phyloP scores from a whole-genome alignment of 2,888 invertebrate genomes.

The Taphrorychus bicolor region DNA sequence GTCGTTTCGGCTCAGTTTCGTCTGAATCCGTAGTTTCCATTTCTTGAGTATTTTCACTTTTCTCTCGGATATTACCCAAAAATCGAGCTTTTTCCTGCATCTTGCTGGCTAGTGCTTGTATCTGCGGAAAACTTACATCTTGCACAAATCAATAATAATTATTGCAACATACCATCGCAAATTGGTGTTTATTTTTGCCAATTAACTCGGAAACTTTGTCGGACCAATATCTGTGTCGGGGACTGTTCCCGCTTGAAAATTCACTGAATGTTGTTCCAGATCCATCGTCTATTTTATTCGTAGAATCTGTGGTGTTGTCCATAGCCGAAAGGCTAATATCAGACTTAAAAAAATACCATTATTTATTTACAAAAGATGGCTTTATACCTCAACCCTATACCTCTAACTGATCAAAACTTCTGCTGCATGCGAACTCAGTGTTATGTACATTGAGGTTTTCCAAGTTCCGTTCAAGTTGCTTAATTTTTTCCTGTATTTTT shows the following conservation, averaged over 20 bases:
- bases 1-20: slow-evolving; percentile 42
- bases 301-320: slow-evolving; percentile 39
- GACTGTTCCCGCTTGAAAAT: slow-evolving; percentile 40
- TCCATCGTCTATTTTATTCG: slow-evolving; percentile 38
- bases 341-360: slow-evolving; percentile 42
- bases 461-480: slow-evolving; percentile 52
- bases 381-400: slow-evolving; percentile 18
- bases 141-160: background rate
- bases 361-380: background rate
- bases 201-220: slow-evolving; percentile 43
- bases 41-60: slow-evolving; percentile 36
- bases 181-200: slow-evolving; percentile 40
- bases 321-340: slow-evolving; percentile 43
- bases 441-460: slow-evolving; percentile 47
- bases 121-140: slow-evolving; percentile 35
- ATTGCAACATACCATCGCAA: slow-evolving; percentile 43
- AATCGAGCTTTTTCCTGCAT: slow-evolving; percentile 46
- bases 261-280: slow-evolving; percentile 39
- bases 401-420: slow-evolving; percentile 33
- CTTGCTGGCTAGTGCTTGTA: slow-evolving; percentile 44
- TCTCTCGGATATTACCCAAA: slow-evolving; percentile 42
- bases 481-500: slow-evolving; percentile 52
- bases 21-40: slow-evolving; percentile 41
- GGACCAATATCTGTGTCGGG: slow-evolving; percentile 42
- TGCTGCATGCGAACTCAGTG: slow-evolving; percentile 24